phyloP scores from a whole-genome alignment of 2,113 vertebrate genomes.

The Deroptyus accipitrinus region DNA sequence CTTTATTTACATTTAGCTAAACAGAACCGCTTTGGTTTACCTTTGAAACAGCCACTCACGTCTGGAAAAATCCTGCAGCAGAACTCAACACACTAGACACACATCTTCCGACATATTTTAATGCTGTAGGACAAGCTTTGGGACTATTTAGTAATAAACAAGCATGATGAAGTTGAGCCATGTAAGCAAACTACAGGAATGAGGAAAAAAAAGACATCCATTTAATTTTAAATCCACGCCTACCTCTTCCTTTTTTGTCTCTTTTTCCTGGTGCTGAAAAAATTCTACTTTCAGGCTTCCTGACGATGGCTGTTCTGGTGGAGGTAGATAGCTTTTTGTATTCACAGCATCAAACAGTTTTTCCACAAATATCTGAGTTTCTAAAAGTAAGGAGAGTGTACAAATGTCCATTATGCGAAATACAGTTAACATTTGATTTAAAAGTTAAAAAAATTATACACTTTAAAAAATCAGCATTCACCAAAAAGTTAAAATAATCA shows the following conservation, averaged over 20 bases:
- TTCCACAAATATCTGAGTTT: conserved; percentile 97
- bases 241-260: conserved; percentile 90
- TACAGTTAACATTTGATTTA: neutral
- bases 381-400: conserved; percentile 69
- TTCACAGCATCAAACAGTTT: conserved; percentile 97
- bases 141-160: neutral
- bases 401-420: neutral
- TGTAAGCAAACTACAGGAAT: neutral
- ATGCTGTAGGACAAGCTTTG: neutral
- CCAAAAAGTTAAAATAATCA: neutral
- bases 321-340: conserved; percentile 95
- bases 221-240: neutral
- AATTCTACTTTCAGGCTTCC: conserved; percentile 82
- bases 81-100: neutral
- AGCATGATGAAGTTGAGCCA: neutral
- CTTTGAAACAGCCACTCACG: neutral
- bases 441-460: neutral
- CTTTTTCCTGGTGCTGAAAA: conserved; percentile 88
- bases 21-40: neutral
- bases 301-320: conserved; percentile 82
- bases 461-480: neutral
- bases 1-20: neutral
- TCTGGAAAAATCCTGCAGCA: neutral
- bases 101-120: neutral
- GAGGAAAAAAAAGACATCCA: neutral